Percentiles rank a stretch among this genome's conserved stretches.
phyloP scores from a whole-genome alignment of 2,888 invertebrate species.

The Cephus runcator region DNA sequence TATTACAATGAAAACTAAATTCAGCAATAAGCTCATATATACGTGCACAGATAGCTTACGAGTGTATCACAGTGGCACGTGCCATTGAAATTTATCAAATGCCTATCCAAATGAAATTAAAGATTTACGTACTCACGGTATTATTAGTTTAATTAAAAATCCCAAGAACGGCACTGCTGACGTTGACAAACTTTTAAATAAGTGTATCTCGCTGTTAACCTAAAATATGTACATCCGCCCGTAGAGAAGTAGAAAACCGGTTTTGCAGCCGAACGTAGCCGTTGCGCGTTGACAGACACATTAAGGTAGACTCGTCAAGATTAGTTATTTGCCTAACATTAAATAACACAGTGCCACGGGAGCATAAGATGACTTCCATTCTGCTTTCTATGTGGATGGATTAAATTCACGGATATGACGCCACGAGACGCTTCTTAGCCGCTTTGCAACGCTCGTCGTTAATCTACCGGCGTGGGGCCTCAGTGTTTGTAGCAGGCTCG shows the following conservation, averaged over 20 bases:
- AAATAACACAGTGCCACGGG: background rate
- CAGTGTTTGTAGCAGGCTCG: background rate
- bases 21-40: background rate
- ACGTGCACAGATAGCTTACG: background rate
- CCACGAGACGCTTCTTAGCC: background rate
- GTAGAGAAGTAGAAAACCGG: background rate
- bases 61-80: background rate
- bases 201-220: background rate
- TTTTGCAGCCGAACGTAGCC: background rate
- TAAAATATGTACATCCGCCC: background rate
- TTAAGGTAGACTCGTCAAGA: background rate
- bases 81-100: background rate
- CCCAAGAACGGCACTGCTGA: background rate
- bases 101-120: background rate
- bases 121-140: background rate
- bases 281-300: background rate
- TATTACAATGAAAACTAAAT: background rate
- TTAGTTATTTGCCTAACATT: background rate
- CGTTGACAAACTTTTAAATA: background rate
- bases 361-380: background rate
- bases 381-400: background rate
- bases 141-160: background rate
- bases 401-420: background rate
- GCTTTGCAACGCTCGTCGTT: background rate
- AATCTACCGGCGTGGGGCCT: background rate